These are phyloP conservation scores for fruit fly (Drosophila melanogaster) DNA, from an alignment of 1,140 invertebrate species.

Conservation along the genomic window DNA sequence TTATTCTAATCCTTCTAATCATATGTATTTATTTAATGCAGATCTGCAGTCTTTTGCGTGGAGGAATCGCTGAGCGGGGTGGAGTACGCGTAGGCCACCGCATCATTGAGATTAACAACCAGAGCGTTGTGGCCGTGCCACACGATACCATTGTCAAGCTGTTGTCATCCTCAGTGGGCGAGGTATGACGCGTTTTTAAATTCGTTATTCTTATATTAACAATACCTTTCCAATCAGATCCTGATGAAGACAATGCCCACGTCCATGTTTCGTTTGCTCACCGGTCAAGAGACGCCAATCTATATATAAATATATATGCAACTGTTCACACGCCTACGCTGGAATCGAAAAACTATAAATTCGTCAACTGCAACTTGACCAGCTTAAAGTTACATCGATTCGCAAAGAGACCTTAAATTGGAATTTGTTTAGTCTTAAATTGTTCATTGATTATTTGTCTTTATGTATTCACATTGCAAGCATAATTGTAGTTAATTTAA, in stretches of 20 bases:
- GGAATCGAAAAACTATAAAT: slow-evolving; percentile 20
- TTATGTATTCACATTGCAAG: neutral
- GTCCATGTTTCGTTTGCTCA: slow-evolving; percentile 99
- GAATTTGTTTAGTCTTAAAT: slow-evolving; percentile 2
- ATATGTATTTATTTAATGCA: slow-evolving; percentile 77
- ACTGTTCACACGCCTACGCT: slow-evolving; percentile 39
- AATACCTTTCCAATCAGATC: slow-evolving; percentile 88
- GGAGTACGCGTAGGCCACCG: slow-evolving; percentile 99
- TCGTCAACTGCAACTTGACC: slow-evolving; percentile 6
- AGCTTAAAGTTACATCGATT: slow-evolving; percentile 5
- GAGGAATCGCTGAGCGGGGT: slow-evolving; percentile 99
- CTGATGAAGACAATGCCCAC: slow-evolving; percentile 99
- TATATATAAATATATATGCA: slow-evolving; percentile 92
- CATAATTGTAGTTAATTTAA: neutral
- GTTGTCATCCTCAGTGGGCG: slow-evolving; percentile 98
- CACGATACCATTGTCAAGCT: slow-evolving; percentile 99
- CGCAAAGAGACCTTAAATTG: neutral
- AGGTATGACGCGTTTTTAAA: slow-evolving; percentile 87
- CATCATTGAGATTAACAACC: slow-evolving; percentile 99
- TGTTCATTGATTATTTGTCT: neutral
- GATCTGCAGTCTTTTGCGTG: slow-evolving; percentile 98
- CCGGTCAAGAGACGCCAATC: slow-evolving; percentile 99
- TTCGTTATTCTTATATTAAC: neutral
- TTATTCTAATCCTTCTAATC: too few species aligned
- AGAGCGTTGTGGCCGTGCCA: slow-evolving; percentile 99